Evolutionary conservation across 2,113 vertebrate genomes (phyloP).

Genomic region (Montifringilla adamsi): DNA sequence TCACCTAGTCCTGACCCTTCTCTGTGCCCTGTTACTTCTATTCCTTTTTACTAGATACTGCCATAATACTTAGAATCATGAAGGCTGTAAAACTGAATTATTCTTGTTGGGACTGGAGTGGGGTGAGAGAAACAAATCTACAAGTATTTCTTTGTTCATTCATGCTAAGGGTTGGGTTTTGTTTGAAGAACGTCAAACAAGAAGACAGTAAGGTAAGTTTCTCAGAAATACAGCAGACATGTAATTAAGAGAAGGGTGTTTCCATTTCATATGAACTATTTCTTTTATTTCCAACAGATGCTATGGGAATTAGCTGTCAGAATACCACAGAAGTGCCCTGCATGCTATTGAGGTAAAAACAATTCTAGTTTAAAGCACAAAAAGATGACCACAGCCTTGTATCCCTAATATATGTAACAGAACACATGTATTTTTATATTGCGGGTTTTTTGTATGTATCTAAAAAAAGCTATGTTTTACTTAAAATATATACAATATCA

Average conservation of each 20-base stretch:
- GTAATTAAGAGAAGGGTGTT: background rate
- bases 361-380: background rate
- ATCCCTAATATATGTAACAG: rapidly evolving
- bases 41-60: background rate
- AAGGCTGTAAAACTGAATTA: background rate
- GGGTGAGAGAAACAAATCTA: rapidly evolving
- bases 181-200: background rate
- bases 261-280: background rate
- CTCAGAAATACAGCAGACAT: background rate
- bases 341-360: background rate
- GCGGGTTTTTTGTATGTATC: too few species aligned
- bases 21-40: background rate
- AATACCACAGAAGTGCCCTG: background rate
- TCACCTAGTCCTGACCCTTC: rapidly evolving
- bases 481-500: background rate
- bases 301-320: background rate
- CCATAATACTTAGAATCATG: background rate
- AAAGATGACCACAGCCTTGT: background rate
- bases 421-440: background rate
- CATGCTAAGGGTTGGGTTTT: background rate
- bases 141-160: background rate
- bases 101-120: background rate
- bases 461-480: background rate
- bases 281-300: background rate
- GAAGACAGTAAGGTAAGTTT: background rate